A percentile compares a stretch with the other conserved stretches of the same genome.
These are phyloP conservation scores for Neogale vison DNA, from an alignment of 2,113 vertebrate species.

Conservation along the genomic window DNA sequence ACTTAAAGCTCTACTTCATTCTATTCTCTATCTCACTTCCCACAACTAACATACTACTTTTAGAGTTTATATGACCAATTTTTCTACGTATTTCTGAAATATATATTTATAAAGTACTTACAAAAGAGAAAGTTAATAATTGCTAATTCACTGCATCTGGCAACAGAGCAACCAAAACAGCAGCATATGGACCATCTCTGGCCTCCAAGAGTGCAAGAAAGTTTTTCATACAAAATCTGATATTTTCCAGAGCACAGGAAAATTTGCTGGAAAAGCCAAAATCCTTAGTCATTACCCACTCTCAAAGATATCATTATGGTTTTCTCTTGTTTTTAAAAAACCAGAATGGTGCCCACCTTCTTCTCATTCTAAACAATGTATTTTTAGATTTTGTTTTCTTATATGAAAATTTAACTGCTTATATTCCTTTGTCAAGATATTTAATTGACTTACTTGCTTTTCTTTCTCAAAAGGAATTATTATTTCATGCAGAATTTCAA, in stretches of 20 bases:
- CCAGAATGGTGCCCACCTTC: not conserved
- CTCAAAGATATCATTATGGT: slow-evolving; percentile 51
- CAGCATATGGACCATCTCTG: slow-evolving; percentile 29
- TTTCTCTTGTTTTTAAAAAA: slow-evolving; percentile 70
- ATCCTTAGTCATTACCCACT: slow-evolving; percentile 56
- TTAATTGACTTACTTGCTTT: not conserved
- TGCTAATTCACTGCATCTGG: slow-evolving; percentile 58
- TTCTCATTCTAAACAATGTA: slow-evolving; percentile 50
- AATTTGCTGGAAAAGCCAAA: slow-evolving; percentile 50
- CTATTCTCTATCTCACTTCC: not conserved
- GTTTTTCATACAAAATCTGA: slow-evolving; percentile 46
- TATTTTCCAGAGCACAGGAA: slow-evolving; percentile 58
- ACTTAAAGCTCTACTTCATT: not conserved
- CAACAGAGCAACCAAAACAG: slow-evolving; percentile 67
- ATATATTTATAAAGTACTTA: not conserved
- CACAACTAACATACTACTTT: not conserved
- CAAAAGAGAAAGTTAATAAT: not conserved
- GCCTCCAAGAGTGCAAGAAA: slow-evolving; percentile 46
- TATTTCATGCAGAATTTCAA: slow-evolving; percentile 6
- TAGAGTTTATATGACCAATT: not conserved
- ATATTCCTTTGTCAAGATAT: not conserved
- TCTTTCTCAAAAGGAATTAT: not conserved
- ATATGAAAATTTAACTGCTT: slow-evolving; percentile 6
- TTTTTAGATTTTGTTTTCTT: slow-evolving; percentile 63
- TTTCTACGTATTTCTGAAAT: not conserved